These are phyloP conservation scores for Papilio dardanus DNA, from an alignment of 1,140 invertebrate genomes.

Conservation along the genomic window DNA sequence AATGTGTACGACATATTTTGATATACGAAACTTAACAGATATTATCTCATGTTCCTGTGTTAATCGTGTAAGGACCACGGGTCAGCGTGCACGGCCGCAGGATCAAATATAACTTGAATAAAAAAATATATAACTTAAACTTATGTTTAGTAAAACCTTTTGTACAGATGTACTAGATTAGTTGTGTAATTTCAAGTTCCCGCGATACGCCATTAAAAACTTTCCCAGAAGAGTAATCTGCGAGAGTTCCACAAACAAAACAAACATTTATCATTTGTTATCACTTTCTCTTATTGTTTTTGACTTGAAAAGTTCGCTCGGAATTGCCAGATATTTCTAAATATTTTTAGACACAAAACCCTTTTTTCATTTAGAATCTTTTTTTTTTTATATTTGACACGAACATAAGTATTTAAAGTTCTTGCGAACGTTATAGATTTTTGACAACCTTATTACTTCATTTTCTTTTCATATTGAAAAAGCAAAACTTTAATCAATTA, in stretches of 20 bases:
- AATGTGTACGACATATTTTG: no score
- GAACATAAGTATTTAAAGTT: no score
- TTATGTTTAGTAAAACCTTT: neutral
- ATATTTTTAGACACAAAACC: neutral
- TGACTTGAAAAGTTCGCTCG: neutral
- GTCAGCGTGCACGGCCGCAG: no score
- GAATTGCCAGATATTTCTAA: neutral
- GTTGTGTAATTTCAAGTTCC: neutral
- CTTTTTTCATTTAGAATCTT: neutral
- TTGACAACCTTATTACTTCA: neutral
- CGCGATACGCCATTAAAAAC: neutral
- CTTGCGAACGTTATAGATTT: no score
- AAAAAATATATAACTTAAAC: neutral
- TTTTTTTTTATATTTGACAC: no score
- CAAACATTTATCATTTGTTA: slow-evolving; percentile 24
- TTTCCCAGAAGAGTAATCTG: slow-evolving; percentile 6
- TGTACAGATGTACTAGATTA: neutral
- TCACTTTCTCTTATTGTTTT: slow-evolving; percentile 8
- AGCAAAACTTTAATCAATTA: neutral
- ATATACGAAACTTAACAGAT: no score
- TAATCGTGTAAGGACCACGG: no score
- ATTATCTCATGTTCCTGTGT: no score
- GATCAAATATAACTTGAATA: no score
- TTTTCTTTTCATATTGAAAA: neutral
- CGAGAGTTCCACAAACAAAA: neutral